Evolutionary conservation across 1,140 invertebrate species (phyloP).

Genomic region (Subanguina moxae): DNA sequence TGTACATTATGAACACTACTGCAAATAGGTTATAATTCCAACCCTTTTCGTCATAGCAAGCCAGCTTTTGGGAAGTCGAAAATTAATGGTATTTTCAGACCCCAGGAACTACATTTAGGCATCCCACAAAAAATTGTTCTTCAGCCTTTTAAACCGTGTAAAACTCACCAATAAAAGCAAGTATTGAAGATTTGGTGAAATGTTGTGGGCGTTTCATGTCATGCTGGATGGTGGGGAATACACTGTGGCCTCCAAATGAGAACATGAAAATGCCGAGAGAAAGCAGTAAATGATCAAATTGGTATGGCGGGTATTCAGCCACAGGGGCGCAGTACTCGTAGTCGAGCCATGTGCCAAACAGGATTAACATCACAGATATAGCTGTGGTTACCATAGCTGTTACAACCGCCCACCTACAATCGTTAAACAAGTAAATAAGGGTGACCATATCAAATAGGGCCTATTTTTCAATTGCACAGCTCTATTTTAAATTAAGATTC

Average conservation of each 20-base stretch:
- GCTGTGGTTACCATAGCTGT: slow-evolving; percentile 44
- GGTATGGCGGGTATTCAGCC: slow-evolving; percentile 26
- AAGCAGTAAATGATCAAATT: slow-evolving; percentile 23
- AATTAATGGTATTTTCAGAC: too few species aligned
- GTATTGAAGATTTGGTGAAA: slow-evolving; percentile 38
- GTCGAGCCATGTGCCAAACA: slow-evolving; percentile 33
- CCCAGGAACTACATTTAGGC: too few species aligned
- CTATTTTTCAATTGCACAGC: background rate
- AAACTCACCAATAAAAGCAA: slow-evolving; percentile 38
- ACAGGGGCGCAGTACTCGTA: slow-evolving; percentile 19
- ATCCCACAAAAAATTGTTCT: too few species aligned
- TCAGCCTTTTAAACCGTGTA: background rate
- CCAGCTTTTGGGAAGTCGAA: too few species aligned
- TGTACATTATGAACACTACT: slow-evolving; percentile 38
- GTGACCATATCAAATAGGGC: background rate
- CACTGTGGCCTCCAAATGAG: slow-evolving; percentile 41
- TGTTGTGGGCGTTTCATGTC: slow-evolving; percentile 40
- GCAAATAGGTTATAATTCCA: background rate
- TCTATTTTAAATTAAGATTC: too few species aligned
- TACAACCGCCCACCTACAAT: slow-evolving; percentile 38
- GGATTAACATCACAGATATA: slow-evolving; percentile 39
- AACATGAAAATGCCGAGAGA: slow-evolving; percentile 47
- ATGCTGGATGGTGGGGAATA: slow-evolving; percentile 27
- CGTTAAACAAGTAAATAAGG: background rate
- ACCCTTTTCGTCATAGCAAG: too few species aligned